These are phyloP conservation scores for Eremobia ochroleuca DNA, from an alignment of 2,888 invertebrate species.

Conservation along the genomic window DNA sequence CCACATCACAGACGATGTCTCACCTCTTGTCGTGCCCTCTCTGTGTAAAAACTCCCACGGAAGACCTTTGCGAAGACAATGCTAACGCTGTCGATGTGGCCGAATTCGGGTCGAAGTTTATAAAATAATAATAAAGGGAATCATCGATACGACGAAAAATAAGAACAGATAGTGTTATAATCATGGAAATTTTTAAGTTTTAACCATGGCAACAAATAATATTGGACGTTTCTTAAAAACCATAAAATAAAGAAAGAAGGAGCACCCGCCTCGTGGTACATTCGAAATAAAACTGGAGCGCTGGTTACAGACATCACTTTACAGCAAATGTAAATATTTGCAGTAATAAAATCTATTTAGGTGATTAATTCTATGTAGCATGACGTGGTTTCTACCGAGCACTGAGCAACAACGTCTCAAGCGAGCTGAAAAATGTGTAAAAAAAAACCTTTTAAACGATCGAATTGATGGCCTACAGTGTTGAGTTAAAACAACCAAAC, in stretches of 20 bases:
- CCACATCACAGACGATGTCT: not conserved
- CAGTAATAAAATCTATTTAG: slow-evolving; percentile 86
- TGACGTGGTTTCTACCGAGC: slow-evolving; percentile 75
- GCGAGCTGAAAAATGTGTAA: slow-evolving; percentile 61
- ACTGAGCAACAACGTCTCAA: slow-evolving; percentile 61
- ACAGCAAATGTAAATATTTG: slow-evolving; percentile 84
- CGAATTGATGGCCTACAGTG: slow-evolving; percentile 65
- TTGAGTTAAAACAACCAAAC: slow-evolving; percentile 67
- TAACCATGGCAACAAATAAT: slow-evolving; percentile 29
- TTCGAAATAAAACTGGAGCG: slow-evolving; percentile 73
- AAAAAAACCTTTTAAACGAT: slow-evolving; percentile 68
- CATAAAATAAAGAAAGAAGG: slow-evolving; percentile 50
- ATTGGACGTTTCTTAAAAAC: slow-evolving; percentile 54
- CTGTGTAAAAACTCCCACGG: not conserved
- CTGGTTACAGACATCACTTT: slow-evolving; percentile 76
- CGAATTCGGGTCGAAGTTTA: not conserved
- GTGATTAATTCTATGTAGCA: slow-evolving; percentile 83
- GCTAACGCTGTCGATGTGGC: not conserved
- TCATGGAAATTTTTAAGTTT: slow-evolving; percentile 29
- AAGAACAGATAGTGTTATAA: slow-evolving; percentile 12
- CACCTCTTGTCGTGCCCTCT: not conserved
- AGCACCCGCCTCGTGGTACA: slow-evolving; percentile 55
- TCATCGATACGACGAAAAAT: not conserved
- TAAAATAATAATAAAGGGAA: not conserved
- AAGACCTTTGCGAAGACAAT: not conserved